A percentile compares a stretch with the other conserved stretches of the same genome.
phyloP scores from a whole-genome alignment of 2,113 vertebrate species.

The Nothoprocta perdicaria region DNA sequence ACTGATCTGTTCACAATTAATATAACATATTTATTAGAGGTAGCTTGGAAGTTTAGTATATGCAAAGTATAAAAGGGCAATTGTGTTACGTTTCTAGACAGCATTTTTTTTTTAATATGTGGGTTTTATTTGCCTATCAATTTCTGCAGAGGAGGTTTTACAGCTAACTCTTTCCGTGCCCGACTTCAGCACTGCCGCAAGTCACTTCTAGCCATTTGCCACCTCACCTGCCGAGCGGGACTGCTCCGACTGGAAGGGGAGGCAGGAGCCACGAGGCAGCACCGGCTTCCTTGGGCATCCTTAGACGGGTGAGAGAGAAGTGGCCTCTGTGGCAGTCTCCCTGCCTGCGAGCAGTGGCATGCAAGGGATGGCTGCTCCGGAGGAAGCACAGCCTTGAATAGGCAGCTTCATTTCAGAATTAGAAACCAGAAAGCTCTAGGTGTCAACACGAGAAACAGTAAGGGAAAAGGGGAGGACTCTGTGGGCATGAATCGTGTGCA shows the following conservation, averaged over 20 bases:
- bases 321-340: neutral
- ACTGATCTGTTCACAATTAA: conserved; percentile 74
- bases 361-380: neutral
- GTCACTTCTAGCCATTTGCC: neutral
- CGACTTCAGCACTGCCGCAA: neutral
- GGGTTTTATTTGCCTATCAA: conserved; percentile 7
- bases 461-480: neutral
- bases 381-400: neutral
- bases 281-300: neutral
- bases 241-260: neutral
- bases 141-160: conserved; percentile 18
- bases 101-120: neutral
- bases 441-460: neutral
- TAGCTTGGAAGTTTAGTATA: conserved; percentile 46
- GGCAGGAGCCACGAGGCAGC: neutral
- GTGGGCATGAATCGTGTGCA: neutral
- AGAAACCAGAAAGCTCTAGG: too few species aligned
- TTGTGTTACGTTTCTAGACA: conserved; percentile 10
- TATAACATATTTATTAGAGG: conserved; percentile 52
- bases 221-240: neutral
- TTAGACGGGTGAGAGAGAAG: neutral
- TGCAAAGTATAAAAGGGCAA: neutral
- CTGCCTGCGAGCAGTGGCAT: neutral
- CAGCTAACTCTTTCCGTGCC: neutral
- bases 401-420: neutral